A percentile compares a stretch with the other conserved stretches of the same genome.
phyloP scores from a whole-genome alignment of 2,113 vertebrate species.

The Halichoeres trimaculatus region DNA sequence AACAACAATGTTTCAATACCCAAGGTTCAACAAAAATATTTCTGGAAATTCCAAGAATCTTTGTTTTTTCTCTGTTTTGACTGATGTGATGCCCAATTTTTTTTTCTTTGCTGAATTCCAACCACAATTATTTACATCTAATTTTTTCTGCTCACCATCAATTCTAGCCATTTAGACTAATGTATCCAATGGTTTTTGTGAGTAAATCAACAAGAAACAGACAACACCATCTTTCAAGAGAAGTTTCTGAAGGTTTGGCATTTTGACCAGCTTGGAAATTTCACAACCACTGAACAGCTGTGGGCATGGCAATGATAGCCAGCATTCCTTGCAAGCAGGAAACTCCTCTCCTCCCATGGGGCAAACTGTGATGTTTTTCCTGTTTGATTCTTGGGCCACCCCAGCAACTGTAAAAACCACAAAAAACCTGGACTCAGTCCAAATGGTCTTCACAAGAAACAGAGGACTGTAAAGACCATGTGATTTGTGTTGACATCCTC shows the following conservation, averaged over 20 bases:
- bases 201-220: background rate
- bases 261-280: background rate
- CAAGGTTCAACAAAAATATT: conserved; percentile 18
- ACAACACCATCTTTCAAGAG: background rate
- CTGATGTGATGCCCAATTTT: conserved; percentile 28
- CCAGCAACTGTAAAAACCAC: conserved; percentile 34
- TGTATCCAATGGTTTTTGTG: background rate
- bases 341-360: conserved; percentile 52
- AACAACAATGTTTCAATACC: conserved; percentile 12
- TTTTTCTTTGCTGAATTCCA: conserved; percentile 59
- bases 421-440: conserved; percentile 12
- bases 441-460: conserved; percentile 33
- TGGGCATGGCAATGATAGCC: conserved; percentile 34
- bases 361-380: conserved; percentile 72
- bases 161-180: background rate
- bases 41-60: conserved; percentile 3
- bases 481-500: background rate
- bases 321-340: conserved; percentile 56
- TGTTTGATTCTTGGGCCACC: conserved; percentile 67
- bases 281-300: conserved; percentile 7
- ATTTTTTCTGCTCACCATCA: conserved; percentile 6
- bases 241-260: background rate
- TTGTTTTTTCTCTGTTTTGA: conserved; percentile 29
- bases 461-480: background rate
- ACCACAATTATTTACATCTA: background rate